Evolutionary conservation across 1,140 invertebrate species (phyloP).

Genomic region (Saccostrea glomerata): DNA sequence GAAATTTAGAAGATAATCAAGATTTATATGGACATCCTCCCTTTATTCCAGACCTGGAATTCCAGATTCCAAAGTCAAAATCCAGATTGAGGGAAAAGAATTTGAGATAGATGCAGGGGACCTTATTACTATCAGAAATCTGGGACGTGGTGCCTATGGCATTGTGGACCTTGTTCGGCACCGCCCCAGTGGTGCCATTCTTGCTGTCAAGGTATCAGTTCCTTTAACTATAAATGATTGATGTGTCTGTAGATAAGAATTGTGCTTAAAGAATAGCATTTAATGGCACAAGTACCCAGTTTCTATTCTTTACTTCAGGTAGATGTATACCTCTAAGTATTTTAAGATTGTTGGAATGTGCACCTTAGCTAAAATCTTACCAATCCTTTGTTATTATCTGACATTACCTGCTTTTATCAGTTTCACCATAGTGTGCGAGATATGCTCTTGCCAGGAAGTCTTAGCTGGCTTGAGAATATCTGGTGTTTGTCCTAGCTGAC

Average conservation of each 20-base stretch:
- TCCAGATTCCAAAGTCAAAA: conserved; percentile 73
- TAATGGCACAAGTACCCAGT: not conserved
- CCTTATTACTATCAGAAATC: conserved; percentile 84
- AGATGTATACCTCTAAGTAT: too few relatives aligned
- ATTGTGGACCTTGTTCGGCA: conserved; percentile 98
- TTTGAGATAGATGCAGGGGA: conserved; percentile 77
- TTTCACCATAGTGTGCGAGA: too few relatives aligned
- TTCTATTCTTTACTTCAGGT: too few relatives aligned
- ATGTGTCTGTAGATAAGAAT: not conserved
- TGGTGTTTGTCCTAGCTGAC: too few relatives aligned
- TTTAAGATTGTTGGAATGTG: too few relatives aligned
- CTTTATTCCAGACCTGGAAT: conserved; percentile 68
- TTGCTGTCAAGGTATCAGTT: conserved; percentile 92
- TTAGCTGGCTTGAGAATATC: too few relatives aligned
- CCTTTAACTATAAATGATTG: not conserved
- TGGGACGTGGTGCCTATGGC: conserved; percentile 96
- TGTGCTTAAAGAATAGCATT: not conserved
- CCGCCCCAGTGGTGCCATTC: conserved; percentile 89
- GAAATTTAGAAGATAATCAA: too few relatives aligned
- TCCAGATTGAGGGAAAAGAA: conserved; percentile 73
- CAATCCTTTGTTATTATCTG: too few relatives aligned
- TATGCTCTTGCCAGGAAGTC: too few relatives aligned
- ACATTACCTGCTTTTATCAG: too few relatives aligned
- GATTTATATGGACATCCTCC: conserved; percentile 12
- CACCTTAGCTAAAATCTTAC: too few relatives aligned